Evolutionary conservation across 2,797 vertebrate species (phyloP).

Genomic region (Halcyon badia): DNA sequence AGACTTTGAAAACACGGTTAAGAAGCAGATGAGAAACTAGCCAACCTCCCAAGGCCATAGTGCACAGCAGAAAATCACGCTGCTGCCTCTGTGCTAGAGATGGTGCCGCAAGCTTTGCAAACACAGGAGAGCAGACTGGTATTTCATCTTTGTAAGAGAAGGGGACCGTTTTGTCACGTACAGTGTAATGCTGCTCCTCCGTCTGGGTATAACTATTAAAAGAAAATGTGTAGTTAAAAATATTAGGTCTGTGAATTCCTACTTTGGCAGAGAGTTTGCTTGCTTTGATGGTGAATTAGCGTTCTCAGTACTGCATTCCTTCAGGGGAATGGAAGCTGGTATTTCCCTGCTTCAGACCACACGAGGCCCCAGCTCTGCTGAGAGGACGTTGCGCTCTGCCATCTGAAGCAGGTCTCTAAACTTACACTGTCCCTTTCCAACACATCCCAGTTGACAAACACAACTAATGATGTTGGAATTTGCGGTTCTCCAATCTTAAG

Average conservation of each 20-base stretch:
- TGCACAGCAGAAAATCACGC: not conserved
- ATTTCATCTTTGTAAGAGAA: not conserved
- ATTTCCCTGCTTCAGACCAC: not conserved
- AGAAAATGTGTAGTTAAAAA: not conserved
- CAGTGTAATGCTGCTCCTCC: not conserved
- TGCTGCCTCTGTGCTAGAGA: not conserved
- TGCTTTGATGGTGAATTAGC: not conserved
- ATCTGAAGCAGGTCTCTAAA: not conserved
- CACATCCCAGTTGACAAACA: not conserved
- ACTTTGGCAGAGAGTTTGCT: not conserved
- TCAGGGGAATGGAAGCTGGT: not conserved
- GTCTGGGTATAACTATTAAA: not conserved
- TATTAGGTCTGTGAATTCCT: not conserved
- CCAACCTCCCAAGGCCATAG: not conserved
- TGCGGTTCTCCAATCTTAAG: not conserved
- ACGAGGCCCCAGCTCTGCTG: not conserved
- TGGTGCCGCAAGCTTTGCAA: not conserved
- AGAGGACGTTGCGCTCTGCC: not conserved
- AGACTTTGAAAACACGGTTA: not conserved
- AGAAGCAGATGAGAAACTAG: not conserved
- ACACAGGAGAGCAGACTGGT: not conserved
- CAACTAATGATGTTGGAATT: not conserved
- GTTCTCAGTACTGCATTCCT: not conserved
- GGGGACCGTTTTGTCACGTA: not conserved
- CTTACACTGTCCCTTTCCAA: not conserved